Base-by-base conservation (phyloP, 2,888 invertebrate species). In the Molorchus minor region DNA sequence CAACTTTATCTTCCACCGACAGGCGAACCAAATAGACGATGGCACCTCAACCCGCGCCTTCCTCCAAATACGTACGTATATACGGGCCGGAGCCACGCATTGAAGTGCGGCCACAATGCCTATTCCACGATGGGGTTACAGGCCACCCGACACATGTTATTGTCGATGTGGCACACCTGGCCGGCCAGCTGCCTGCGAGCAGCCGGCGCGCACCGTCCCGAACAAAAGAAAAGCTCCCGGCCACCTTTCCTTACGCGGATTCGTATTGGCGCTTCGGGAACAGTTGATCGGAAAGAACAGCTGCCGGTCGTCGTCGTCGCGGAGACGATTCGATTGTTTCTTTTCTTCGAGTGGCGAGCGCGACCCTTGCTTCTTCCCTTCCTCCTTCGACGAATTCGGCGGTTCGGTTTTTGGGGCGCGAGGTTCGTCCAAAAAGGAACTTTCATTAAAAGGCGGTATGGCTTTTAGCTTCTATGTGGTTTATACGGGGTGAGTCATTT, bases 121-220 rank as follows among this genome's bases (percentile, higher is more conserved):
- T n/a, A n/a, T n/a, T n/a, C n/a, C n/a, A 35, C 43, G 58, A 59
- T 59, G 60, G 60, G 60, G 63, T 60, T 63, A 49, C 47, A 47
- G 63, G 56, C 3, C 35, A 61, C 58, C 58, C 56, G 65, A 65
- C 66, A 68, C 67, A 69, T 65, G 69, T 69, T 62, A 55, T 43
- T 43, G 53, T n/a, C n/a, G n/a, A n/a, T n/a, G n/a, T n/a, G 69
- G 72, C 72, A 77, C 78, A 78, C 78, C 78, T 78, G 78, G 78
- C 75, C 67, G 71, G 72, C 72, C 78, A 78, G 77, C 78, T 78
- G 78, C 69, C 69, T 69, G 70, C 71, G 74, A 65, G 65, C 69
- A 71, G 72, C 71, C 72, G 72, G 74, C 74, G 74, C 74, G 70
- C 72, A 71, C 72, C 71, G 72, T 69, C 51, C 70, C 68, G 69